Conservation (phyloP, 2,113 vertebrate genomes). For the Ammospiza caudacuta region DNA sequence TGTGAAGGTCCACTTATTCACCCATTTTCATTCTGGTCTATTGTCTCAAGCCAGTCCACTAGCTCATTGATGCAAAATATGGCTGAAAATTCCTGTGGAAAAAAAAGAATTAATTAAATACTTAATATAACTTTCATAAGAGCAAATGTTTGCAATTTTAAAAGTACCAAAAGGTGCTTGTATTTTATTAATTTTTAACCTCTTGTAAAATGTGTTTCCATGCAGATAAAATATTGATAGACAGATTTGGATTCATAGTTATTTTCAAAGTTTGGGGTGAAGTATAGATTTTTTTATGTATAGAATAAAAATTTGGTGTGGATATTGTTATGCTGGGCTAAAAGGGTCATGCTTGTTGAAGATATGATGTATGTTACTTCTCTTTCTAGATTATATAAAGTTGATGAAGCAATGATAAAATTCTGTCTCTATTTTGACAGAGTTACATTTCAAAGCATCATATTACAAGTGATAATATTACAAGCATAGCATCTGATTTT, state of each 20-base stretch:
- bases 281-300: neutral
- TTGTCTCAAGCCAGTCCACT: neutral
- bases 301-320: neutral
- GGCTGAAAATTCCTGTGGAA: neutral
- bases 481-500: neutral
- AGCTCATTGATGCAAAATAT: neutral
- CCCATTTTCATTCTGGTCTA: neutral
- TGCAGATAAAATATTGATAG: neutral
- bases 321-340: neutral
- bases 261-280: neutral
- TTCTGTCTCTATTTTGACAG: neutral
- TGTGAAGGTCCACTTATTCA: neutral
- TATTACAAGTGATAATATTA: neutral
- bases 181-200: neutral
- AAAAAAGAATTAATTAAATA: too few species aligned
- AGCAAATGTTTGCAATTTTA: neutral
- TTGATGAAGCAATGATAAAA: neutral
- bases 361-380: neutral
- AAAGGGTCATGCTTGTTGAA: neutral
- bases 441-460: neutral
- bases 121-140: neutral
- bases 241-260: neutral
- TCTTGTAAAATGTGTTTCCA: neutral
- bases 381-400: neutral
- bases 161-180: neutral